phyloP scores from a whole-genome alignment of 2,797 vertebrate genomes.

The Hafferia zeledoni region DNA sequence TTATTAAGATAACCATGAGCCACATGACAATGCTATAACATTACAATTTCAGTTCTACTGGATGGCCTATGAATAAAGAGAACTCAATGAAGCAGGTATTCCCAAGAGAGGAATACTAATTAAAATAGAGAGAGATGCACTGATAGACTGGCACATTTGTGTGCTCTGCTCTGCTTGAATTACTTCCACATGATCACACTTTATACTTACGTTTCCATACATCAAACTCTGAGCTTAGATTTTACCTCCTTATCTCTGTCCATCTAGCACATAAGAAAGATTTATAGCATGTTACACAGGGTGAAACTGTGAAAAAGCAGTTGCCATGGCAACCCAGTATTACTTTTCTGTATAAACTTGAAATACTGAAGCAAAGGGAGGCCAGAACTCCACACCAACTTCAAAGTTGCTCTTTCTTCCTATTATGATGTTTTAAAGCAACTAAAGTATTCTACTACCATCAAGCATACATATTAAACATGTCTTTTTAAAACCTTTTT shows the following conservation, averaged over 20 bases:
- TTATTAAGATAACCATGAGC: slow-evolving; percentile 27
- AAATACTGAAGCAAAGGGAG: background rate
- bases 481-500: background rate
- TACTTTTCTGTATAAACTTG: slow-evolving; percentile 56
- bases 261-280: slow-evolving; percentile 54
- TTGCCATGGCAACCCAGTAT: slow-evolving; percentile 64
- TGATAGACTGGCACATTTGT: background rate
- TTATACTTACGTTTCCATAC: slow-evolving; percentile 7
- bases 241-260: slow-evolving; percentile 61
- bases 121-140: background rate
- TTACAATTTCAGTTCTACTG: background rate
- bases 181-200: background rate
- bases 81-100: background rate
- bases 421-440: background rate
- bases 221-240: slow-evolving; percentile 36
- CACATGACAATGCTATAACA: background rate
- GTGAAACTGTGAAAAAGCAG: slow-evolving; percentile 49
- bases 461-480: background rate
- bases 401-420: slow-evolving; percentile 14
- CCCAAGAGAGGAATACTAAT: background rate
- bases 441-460: background rate
- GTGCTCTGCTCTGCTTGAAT: background rate
- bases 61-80: background rate
- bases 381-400: background rate
- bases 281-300: slow-evolving; percentile 47